These are phyloP conservation scores for Apis dorsata DNA, from an alignment of 1,140 invertebrate genomes.

Conservation along the genomic window DNA sequence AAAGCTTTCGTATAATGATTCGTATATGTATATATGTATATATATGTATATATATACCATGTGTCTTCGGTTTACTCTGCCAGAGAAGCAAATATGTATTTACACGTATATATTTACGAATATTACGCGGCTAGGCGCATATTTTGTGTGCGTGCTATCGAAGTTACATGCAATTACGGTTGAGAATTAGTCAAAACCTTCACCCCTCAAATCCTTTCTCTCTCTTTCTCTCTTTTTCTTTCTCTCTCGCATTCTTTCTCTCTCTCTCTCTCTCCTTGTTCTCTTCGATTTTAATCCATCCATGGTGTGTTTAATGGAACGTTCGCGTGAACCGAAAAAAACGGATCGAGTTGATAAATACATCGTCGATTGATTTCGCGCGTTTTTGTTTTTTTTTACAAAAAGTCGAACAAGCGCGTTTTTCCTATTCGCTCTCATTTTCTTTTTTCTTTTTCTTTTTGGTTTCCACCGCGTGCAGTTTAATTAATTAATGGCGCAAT, in stretches of 20 bases:
- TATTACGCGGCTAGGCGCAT: constrained; percentile 1
- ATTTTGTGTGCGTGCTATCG: constrained; percentile 38
- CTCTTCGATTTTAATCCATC: not conserved
- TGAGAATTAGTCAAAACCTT: constrained; percentile 51
- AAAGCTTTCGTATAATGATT: constrained; percentile 54
- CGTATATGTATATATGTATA: constrained; percentile 12
- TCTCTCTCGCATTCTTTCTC: too few species aligned
- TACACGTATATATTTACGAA: constrained; percentile 44
- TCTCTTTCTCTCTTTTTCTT: too few species aligned
- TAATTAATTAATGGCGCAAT: not conserved
- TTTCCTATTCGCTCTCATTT: too few species aligned
- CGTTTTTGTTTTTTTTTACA: not conserved
- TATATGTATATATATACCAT: constrained; percentile 36
- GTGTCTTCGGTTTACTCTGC: constrained; percentile 42
- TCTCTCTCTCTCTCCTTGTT: too few species aligned
- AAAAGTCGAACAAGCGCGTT: not conserved
- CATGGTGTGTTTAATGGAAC: not conserved
- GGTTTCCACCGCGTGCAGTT: not conserved
- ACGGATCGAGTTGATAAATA: not conserved
- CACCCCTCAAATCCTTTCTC: not conserved
- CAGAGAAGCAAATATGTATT: constrained; percentile 34
- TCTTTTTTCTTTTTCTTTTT: not conserved
- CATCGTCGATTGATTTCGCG: constrained; percentile 3
- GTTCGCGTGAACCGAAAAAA: not conserved
- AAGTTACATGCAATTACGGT: constrained; percentile 41